Evolutionary conservation across 1,140 invertebrate species (phyloP).

Genomic region (Parapsyche elsis): DNA sequence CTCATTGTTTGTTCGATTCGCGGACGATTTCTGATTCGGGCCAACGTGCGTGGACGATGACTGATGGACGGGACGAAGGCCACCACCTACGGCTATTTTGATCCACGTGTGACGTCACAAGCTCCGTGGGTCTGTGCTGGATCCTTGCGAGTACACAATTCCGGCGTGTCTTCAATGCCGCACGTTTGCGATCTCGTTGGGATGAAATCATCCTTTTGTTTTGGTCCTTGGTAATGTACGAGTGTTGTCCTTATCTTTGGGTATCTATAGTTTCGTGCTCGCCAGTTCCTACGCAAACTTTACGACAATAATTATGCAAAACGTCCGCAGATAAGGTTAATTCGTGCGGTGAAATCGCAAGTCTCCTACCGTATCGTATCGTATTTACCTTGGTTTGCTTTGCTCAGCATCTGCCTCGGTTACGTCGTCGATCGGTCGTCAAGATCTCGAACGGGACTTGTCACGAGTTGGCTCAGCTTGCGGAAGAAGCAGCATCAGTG

Average conservation of each 20-base stretch:
- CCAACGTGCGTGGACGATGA: constrained; percentile 1
- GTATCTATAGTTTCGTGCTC: too few species aligned
- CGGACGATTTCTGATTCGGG: background rate
- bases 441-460: constrained; percentile 21
- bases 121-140: too few species aligned
- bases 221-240: too few species aligned
- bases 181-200: too few species aligned
- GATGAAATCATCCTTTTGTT: too few species aligned
- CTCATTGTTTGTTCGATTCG: constrained; percentile 3
- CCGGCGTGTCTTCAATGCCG: too few species aligned
- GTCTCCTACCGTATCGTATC: background rate
- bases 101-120: too few species aligned
- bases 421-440: background rate
- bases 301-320: background rate
- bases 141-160: too few species aligned
- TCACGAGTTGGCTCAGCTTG: constrained; percentile 25
- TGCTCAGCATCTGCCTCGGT: constrained; percentile 4
- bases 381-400: too few species aligned
- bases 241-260: too few species aligned
- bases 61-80: background rate
- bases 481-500: background rate
- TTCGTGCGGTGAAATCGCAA: constrained; percentile 26
- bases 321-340: background rate
- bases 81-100: background rate
- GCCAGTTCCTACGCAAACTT: background rate